A percentile compares a stretch with the other conserved stretches of the same genome.
Conservation (phyloP, 2,888 invertebrate species). For the Apodemia zela region DNA sequence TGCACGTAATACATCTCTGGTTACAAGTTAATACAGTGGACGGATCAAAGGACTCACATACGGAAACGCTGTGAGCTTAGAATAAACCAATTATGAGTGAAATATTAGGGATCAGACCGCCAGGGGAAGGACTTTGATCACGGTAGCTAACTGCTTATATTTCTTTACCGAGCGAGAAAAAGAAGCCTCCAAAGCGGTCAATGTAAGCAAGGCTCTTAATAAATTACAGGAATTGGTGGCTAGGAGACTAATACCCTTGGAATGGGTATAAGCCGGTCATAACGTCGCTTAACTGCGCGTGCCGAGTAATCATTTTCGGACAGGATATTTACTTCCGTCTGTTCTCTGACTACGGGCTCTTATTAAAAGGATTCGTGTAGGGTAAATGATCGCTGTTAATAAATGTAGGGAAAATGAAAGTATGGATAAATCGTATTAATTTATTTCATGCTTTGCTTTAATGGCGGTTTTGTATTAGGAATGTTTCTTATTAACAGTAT, state of each 20-base stretch:
- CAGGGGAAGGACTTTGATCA: conserved; percentile 72
- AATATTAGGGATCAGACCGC: conserved; percentile 78
- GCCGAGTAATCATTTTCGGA: conserved; percentile 75
- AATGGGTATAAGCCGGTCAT: conserved; percentile 74
- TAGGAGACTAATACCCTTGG: conserved; percentile 72
- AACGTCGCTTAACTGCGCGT: conserved; percentile 70
- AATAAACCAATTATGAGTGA: conserved; percentile 81
- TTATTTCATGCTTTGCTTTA: conserved; percentile 22
- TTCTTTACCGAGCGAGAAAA: conserved; percentile 63
- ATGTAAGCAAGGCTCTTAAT: conserved; percentile 69
- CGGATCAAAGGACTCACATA: conserved; percentile 75
- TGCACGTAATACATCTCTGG: conserved; percentile 67
- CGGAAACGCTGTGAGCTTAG: conserved; percentile 74
- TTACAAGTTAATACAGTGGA: conserved; percentile 72
- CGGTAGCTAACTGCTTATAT: conserved; percentile 55
- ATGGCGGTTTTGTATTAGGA: conserved; percentile 16
- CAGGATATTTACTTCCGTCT: conserved; percentile 75
- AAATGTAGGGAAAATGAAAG: conserved; percentile 30
- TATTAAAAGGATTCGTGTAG: conserved; percentile 56
- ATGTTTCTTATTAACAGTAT: conserved; percentile 1
- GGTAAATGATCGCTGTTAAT: conserved; percentile 34
- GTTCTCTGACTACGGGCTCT: conserved; percentile 50
- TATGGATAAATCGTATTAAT: conserved; percentile 27
- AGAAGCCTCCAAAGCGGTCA: conserved; percentile 64
- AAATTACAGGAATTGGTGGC: conserved; percentile 76